Percentiles rank a stretch among this genome's conserved stretches.
Conservation (phyloP, 2,888 invertebrate species). For the Rhagonycha lutea region DNA sequence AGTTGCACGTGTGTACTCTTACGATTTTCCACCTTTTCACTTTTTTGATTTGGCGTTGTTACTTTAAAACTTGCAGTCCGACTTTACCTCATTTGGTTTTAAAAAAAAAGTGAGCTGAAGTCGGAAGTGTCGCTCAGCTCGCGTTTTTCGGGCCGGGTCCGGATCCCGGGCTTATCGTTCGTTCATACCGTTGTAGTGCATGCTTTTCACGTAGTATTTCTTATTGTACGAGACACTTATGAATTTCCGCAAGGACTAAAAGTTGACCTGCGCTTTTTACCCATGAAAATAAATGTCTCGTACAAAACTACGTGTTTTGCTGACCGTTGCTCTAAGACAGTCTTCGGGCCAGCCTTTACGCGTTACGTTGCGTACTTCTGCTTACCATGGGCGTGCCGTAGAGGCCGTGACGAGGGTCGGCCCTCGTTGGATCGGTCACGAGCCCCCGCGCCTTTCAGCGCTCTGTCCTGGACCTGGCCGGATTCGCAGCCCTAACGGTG, state of each 20-base stretch:
- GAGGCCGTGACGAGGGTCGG: slow-evolving; percentile 45
- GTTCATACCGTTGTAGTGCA: slow-evolving; percentile 36
- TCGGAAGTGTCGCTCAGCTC: slow-evolving; percentile 38
- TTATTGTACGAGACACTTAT: slow-evolving; percentile 33
- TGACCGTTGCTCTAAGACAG: slow-evolving; percentile 58
- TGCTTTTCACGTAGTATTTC: slow-evolving; percentile 32
- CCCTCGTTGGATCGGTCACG: slow-evolving; percentile 39
- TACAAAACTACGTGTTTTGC: slow-evolving; percentile 39
- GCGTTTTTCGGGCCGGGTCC: slow-evolving; percentile 49
- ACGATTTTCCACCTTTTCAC: background rate
- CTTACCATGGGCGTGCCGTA: slow-evolving; percentile 45
- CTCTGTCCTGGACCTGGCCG: slow-evolving; percentile 54
- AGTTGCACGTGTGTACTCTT: background rate
- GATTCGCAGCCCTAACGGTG: slow-evolving; percentile 52
- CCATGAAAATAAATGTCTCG: slow-evolving; percentile 1
- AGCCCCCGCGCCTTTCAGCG: slow-evolving; percentile 48
- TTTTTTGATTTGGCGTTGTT: slow-evolving; percentile 7
- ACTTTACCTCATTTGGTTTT: slow-evolving; percentile 9
- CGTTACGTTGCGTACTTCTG: slow-evolving; percentile 42
- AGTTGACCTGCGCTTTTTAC: background rate
- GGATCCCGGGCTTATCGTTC: slow-evolving; percentile 38
- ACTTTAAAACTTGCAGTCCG: background rate
- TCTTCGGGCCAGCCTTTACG: slow-evolving; percentile 56
- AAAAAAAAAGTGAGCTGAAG: slow-evolving; percentile 34
- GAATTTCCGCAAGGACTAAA: background rate